A percentile compares a stretch with the other conserved stretches of the same genome.
These are phyloP conservation scores for Parapsyche elsis DNA, from an alignment of 1,140 invertebrate species.

Conservation along the genomic window DNA sequence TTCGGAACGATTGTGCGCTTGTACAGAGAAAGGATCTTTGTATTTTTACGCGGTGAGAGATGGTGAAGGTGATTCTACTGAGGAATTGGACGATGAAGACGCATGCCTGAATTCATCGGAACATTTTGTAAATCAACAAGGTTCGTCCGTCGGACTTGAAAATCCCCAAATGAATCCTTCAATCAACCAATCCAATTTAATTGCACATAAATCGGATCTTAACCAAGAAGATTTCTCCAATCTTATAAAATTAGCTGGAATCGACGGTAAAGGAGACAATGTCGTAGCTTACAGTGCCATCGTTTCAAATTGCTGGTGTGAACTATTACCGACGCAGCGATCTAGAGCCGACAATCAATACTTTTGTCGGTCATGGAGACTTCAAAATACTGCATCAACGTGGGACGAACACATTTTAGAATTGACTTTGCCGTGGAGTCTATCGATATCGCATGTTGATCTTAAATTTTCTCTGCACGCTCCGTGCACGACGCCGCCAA, in stretches of 20 bases:
- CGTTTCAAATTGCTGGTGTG: conserved; percentile 92
- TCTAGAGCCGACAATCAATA: conserved; percentile 85
- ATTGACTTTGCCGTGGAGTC: conserved; percentile 81
- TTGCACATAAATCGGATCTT: conserved; percentile 63
- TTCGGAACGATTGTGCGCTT: conserved; percentile 85
- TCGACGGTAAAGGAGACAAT: conserved; percentile 66
- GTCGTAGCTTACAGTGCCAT: conserved; percentile 82
- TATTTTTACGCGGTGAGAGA: conserved; percentile 84
- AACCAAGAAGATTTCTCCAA: conserved; percentile 61
- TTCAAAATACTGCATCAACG: conserved; percentile 86
- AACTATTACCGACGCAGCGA: conserved; percentile 89
- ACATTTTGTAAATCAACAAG: conserved; percentile 39
- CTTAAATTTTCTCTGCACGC: conserved; percentile 85
- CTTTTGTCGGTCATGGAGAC: conserved; percentile 84
- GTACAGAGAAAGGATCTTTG: conserved; percentile 80
- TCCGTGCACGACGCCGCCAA: conserved; percentile 71
- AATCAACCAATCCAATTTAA: conserved; percentile 44
- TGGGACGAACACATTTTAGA: conserved; percentile 95
- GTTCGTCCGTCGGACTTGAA: conserved; percentile 60
- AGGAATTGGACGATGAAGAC: conserved; percentile 76
- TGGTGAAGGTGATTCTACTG: conserved; percentile 75
- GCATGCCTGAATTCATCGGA: conserved; percentile 64
- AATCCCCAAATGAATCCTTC: conserved; percentile 58
- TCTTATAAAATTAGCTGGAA: conserved; percentile 62
- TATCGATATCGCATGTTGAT: conserved; percentile 86